phyloP scores from a whole-genome alignment of 2,888 invertebrate genomes.

The Ditylenchus weischeri region DNA sequence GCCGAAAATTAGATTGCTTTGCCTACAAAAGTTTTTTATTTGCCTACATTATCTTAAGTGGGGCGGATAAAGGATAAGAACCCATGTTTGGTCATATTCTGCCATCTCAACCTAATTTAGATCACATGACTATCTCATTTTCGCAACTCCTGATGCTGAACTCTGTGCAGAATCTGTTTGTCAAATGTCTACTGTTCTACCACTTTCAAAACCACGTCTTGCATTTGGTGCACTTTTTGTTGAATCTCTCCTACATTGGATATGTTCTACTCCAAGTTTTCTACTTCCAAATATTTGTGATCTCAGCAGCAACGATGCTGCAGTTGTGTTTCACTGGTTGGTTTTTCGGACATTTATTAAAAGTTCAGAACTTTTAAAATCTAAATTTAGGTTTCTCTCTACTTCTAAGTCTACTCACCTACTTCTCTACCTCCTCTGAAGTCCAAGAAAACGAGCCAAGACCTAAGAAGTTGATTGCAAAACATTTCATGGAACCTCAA shows the following conservation, averaged over 20 bases:
- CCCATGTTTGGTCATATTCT: neutral
- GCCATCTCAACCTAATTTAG: neutral
- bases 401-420: neutral
- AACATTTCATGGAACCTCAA: slow-evolving; percentile 15
- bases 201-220: neutral
- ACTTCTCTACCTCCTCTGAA: too few relatives aligned
- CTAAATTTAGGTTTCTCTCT: neutral
- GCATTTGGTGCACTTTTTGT: neutral
- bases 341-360: neutral
- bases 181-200: neutral
- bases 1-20: too few relatives aligned
- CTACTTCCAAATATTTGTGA: neutral
- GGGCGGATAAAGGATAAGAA: too few relatives aligned
- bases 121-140: neutral
- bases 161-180: neutral
- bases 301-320: neutral
- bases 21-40: too few relatives aligned
- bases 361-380: too few relatives aligned
- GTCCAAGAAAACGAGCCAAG: neutral
- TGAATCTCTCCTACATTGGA: neutral
- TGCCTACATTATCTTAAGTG: too few relatives aligned
- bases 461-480: slow-evolving; percentile 1
- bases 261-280: neutral
- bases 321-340: neutral
- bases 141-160: neutral